A percentile compares a stretch with the other conserved stretches of the same genome.
Conservation (phyloP, 2,888 invertebrate species). For the Cheiracanthium punctorium region DNA sequence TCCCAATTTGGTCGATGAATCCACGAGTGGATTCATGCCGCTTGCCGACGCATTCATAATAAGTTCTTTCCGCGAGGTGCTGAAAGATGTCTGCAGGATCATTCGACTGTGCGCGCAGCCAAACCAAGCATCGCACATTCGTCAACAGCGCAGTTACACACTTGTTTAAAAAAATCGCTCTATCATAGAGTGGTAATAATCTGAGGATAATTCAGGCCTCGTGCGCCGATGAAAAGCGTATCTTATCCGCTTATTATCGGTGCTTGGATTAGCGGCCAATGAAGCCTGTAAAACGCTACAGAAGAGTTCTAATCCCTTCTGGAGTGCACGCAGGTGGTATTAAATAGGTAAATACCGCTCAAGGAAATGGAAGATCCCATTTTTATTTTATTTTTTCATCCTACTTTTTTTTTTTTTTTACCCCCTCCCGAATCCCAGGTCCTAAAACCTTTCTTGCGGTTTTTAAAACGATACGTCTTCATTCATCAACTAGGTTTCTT, state of each 20-base stretch:
- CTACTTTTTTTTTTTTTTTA: constrained; percentile 2
- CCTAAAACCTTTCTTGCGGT: constrained; percentile 3
- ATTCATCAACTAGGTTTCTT: constrained; percentile 40
- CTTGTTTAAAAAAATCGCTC: background rate
- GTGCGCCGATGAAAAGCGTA: constrained; percentile 50
- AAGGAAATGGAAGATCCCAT: background rate
- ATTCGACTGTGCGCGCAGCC: background rate
- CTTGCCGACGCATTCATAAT: too few species aligned
- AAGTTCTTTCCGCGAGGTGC: too few species aligned
- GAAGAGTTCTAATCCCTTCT: constrained; percentile 38
- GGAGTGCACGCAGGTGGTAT: constrained; percentile 61
- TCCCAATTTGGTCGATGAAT: too few species aligned
- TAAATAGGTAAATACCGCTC: constrained; percentile 65
- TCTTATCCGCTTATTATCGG: constrained; percentile 50
- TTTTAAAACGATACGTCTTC: constrained; percentile 61
- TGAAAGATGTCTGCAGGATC: too few species aligned
- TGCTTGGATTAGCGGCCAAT: constrained; percentile 41
- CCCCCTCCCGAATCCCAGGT: background rate
- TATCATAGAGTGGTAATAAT: constrained; percentile 47
- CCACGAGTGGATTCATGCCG: too few species aligned
- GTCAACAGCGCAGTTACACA: constrained; percentile 2
- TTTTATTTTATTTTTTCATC: too few species aligned
- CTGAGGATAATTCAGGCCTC: constrained; percentile 44
- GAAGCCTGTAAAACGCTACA: constrained; percentile 38
- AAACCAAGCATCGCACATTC: background rate